phyloP scores from a whole-genome alignment of 2,888 invertebrate genomes.

The Drosophila macrospina region DNA sequence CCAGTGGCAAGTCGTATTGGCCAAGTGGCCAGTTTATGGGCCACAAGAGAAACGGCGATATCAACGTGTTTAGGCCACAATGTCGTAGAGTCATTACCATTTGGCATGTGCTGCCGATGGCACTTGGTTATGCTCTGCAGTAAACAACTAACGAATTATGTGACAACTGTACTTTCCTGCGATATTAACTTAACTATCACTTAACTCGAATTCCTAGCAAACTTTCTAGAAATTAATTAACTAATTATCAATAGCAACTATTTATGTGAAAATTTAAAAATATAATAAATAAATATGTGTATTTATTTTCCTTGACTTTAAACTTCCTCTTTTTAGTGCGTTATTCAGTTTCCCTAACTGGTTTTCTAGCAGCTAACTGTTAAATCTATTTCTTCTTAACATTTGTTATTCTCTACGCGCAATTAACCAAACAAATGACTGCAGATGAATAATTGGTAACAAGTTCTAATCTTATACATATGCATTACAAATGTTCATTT shows the following conservation, averaged over 20 bases:
- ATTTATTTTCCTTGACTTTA: no score
- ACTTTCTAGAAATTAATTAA: background rate
- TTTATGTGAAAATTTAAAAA: no score
- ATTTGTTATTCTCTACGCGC: conserved; percentile 2
- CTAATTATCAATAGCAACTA: no score
- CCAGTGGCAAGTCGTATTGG: conserved; percentile 11
- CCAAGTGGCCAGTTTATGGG: conserved; percentile 47
- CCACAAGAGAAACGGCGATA: conserved; percentile 42
- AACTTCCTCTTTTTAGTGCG: no score
- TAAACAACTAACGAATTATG: conserved; percentile 1
- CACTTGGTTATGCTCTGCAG: conserved; percentile 10
- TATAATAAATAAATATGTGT: no score
- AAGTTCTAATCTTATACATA: conserved; percentile 51
- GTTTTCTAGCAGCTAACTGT: background rate
- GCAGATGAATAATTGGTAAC: conserved; percentile 51
- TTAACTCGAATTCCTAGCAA: background rate
- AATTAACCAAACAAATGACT: conserved; percentile 29
- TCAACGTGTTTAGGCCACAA: conserved; percentile 34
- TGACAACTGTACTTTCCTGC: conserved; percentile 34
- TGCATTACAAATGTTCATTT: conserved; percentile 50
- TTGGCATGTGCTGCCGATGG: conserved; percentile 36
- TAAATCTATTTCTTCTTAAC: background rate
- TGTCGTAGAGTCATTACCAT: conserved; percentile 33
- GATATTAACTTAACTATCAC: background rate
- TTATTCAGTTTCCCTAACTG: background rate